Conservation (phyloP, 2,888 invertebrate genomes). For the Sarcophaga rosellei region DNA sequence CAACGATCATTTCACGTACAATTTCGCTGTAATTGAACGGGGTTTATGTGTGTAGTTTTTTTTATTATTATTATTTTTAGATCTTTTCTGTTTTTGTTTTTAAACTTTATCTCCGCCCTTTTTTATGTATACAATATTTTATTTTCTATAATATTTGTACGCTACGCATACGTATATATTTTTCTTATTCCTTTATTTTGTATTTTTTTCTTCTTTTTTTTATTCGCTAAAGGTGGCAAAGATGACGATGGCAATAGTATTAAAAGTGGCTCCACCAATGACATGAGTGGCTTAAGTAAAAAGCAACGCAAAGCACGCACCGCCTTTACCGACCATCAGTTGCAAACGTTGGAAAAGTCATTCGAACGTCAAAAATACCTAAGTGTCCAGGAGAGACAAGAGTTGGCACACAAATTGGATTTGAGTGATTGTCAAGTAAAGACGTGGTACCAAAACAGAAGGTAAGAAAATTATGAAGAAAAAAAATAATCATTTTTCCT, state of each 20-base stretch:
- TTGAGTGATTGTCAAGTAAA: slow-evolving; percentile 99
- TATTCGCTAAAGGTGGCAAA: slow-evolving; percentile 86
- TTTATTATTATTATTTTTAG: slow-evolving; percentile 18
- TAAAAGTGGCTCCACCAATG: slow-evolving; percentile 81
- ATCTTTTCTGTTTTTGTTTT: slow-evolving; percentile 10
- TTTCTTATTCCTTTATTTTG: not conserved
- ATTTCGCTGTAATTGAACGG: not conserved
- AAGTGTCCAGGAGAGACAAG: slow-evolving; percentile 98
- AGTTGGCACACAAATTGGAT: slow-evolving; percentile 96
- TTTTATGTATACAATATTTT: slow-evolving; percentile 9
- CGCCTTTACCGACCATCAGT: slow-evolving; percentile 99
- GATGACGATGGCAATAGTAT: slow-evolving; percentile 87
- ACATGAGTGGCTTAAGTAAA: slow-evolving; percentile 86
- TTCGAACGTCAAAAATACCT: slow-evolving; percentile 98
- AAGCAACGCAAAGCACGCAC: slow-evolving; percentile 98
- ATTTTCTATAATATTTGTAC: not conserved
- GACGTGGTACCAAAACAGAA: slow-evolving; percentile 99
- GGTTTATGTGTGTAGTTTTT: slow-evolving; percentile 24
- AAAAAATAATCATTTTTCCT: no score
- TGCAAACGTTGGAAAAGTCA: slow-evolving; percentile 97
- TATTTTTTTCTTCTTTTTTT: slow-evolving; percentile 24
- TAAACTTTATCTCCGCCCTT: slow-evolving; percentile 61
- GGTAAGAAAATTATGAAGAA: slow-evolving; percentile 84
- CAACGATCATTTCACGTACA: not conserved
- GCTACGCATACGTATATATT: not conserved